phyloP scores from a whole-genome alignment of 2,888 invertebrate genomes.

The Aricia artaxerxes region DNA sequence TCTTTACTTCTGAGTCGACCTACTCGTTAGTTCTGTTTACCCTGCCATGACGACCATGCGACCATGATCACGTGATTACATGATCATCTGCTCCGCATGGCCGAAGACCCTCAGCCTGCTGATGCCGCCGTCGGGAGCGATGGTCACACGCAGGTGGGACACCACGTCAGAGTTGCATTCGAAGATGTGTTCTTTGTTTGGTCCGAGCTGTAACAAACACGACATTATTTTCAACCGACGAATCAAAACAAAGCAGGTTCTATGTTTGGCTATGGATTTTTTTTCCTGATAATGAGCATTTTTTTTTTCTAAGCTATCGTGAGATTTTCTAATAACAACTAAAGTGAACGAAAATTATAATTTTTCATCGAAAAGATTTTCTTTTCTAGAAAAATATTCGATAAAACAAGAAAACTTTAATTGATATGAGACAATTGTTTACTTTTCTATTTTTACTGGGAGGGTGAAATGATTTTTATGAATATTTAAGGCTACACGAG shows the following conservation, averaged over 20 bases:
- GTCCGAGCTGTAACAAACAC: constrained; percentile 67
- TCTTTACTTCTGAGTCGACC: too few species aligned
- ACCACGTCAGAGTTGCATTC: constrained; percentile 61
- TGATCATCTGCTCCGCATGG: constrained; percentile 43
- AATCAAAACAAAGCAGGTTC: too few species aligned
- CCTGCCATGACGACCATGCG: not conserved
- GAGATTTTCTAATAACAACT: too few species aligned
- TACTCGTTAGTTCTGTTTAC: too few species aligned
- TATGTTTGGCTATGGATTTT: too few species aligned
- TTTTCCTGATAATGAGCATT: too few species aligned
- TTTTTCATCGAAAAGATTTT: not conserved
- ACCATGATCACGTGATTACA: constrained; percentile 41
- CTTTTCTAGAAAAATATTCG: not conserved
- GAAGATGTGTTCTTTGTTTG: constrained; percentile 75
- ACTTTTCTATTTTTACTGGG: not conserved
- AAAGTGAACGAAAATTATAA: not conserved
- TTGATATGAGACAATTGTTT: not conserved
- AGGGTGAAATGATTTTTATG: not conserved
- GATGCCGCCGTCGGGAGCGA: constrained; percentile 83
- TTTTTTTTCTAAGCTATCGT: too few species aligned
- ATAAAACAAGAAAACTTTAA: not conserved
- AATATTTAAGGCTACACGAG: not conserved
- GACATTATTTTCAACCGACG: not conserved
- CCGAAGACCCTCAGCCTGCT: constrained; percentile 80
- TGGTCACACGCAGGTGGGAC: constrained; percentile 79